phyloP scores from a whole-genome alignment of 2,797 vertebrate genomes.

The Avahi laniger region DNA sequence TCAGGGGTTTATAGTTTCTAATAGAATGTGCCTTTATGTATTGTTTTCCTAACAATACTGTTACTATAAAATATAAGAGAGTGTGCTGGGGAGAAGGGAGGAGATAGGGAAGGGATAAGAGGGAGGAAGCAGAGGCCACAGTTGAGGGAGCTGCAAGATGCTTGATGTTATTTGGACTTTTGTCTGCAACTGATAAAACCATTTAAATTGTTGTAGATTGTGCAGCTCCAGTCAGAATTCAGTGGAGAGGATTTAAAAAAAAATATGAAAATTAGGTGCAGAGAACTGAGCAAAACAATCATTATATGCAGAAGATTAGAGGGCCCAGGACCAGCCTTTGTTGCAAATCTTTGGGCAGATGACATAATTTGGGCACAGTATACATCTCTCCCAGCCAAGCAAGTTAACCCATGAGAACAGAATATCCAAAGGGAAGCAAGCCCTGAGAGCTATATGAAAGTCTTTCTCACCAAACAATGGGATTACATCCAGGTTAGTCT shows the following conservation, averaged over 20 bases:
- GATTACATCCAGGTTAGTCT: not conserved
- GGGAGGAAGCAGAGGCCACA: not conserved
- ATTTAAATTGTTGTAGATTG: not conserved
- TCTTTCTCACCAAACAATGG: not conserved
- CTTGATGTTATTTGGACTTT: not conserved
- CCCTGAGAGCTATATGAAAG: not conserved
- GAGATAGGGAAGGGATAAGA: not conserved
- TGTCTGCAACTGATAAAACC: not conserved
- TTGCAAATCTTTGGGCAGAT: not conserved
- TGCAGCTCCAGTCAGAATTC: conserved; percentile 16
- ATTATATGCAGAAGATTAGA: not conserved
- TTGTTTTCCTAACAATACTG: conserved; percentile 40
- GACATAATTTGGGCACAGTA: not conserved
- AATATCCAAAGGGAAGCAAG: not conserved
- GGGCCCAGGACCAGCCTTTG: not conserved
- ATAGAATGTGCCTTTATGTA: not conserved
- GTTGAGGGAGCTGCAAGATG: not conserved
- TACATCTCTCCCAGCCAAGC: not conserved
- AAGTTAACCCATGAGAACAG: not conserved
- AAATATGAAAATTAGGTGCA: conserved; percentile 1
- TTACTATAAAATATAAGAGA: conserved; percentile 13
- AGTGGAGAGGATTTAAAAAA: not conserved
- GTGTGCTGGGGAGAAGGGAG: not conserved
- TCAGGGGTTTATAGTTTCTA: conserved; percentile 19
- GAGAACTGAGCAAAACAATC: not conserved